These are phyloP conservation scores for Dysidea cf. avara DNA, from an alignment of 37 sponge, comb jelly and placozoan genomes.

Conservation along the genomic window DNA sequence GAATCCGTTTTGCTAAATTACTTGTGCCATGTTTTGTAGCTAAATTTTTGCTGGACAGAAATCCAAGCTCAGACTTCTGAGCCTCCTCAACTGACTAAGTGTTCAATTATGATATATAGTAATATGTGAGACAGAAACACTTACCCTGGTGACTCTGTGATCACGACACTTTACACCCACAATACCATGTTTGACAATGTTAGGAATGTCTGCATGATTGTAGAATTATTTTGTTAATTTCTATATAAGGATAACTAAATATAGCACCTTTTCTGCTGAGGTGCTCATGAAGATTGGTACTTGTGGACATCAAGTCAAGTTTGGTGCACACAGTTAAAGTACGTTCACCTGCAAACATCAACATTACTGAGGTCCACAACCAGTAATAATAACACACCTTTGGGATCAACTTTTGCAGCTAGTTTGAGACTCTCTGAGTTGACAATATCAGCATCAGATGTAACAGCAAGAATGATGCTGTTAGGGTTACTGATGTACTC, in stretches of 20 bases:
- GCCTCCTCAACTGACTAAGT: conserved; percentile 69
- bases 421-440: conserved; percentile 93
- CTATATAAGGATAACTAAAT: too few relatives aligned
- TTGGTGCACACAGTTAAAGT: conserved; percentile 96
- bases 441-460: conserved; percentile 92
- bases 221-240: too few relatives aligned
- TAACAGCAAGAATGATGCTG: conserved; percentile 93
- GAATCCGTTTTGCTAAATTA: conserved; percentile 79
- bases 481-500: conserved; percentile 94
- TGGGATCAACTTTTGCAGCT: conserved; percentile 86
- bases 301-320: conserved; percentile 95
- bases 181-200: conserved; percentile 95
- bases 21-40: conserved; percentile 78
- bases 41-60: conserved; percentile 71
- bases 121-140: conserved; percentile 22
- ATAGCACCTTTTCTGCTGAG: conserved; percentile 79
- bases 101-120: not conserved
- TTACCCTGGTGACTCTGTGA: conserved; percentile 87
- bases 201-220: conserved; percentile 89
- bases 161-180: conserved; percentile 94
- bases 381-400: too few relatives aligned
- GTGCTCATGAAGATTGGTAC: conserved; percentile 88
- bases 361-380: too few relatives aligned
- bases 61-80: conserved; percentile 74
- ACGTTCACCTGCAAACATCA: conserved; percentile 70